phyloP scores from a whole-genome alignment of 23 tunicate species.

The Ciona savignyi region DNA sequence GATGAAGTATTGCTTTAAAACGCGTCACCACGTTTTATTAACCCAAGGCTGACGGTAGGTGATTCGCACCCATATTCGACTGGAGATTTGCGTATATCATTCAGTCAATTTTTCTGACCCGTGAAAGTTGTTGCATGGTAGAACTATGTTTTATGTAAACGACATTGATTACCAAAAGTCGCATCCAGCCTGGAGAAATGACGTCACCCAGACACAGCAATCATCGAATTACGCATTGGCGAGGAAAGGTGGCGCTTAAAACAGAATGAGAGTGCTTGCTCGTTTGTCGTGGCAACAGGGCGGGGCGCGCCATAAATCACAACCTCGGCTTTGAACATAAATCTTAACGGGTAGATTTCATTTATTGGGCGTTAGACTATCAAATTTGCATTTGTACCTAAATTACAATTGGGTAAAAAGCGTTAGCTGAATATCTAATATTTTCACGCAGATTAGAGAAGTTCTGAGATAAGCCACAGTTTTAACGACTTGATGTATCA shows the following conservation, averaged over 20 bases:
- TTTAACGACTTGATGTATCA: background rate
- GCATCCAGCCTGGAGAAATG: background rate
- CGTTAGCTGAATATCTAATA: background rate
- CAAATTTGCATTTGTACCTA: background rate
- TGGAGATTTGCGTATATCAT: no score
- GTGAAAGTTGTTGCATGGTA: no score
- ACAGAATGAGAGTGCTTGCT: slow-evolving; percentile 1
- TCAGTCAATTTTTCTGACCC: no score
- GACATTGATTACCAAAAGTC: background rate
- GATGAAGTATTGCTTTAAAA: no score
- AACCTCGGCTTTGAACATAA: background rate
- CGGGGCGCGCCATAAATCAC: background rate
- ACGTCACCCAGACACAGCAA: background rate
- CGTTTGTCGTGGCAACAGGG: background rate
- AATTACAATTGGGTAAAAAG: background rate
- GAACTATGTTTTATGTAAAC: background rate
- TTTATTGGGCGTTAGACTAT: background rate
- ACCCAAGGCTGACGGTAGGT: no score
- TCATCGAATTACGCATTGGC: background rate
- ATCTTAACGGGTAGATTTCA: background rate
- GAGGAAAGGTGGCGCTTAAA: background rate
- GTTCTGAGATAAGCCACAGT: background rate
- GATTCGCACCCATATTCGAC: no score
- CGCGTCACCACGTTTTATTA: no score
- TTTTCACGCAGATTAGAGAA: background rate